Percentiles rank a stretch among this genome's conserved stretches.
These are phyloP conservation scores for Agrochola lota DNA, from an alignment of 2,888 invertebrate genomes.

Conservation along the genomic window DNA sequence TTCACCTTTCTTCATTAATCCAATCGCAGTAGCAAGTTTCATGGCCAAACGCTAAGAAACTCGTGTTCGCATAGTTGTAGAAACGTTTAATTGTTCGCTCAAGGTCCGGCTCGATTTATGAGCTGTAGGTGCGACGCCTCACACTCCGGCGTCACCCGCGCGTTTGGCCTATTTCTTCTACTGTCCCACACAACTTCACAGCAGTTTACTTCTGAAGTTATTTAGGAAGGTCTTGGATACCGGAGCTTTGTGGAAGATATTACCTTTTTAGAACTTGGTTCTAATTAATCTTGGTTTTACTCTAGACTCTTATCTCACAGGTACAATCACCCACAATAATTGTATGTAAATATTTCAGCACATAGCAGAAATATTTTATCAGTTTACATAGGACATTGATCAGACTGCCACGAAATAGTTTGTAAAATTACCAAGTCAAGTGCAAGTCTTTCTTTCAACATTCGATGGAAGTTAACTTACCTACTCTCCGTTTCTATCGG, in stretches of 20 bases:
- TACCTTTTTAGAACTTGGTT: slow-evolving; percentile 13
- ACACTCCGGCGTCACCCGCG: slow-evolving; percentile 47
- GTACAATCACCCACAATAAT: neutral
- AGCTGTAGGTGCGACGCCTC: slow-evolving; percentile 61
- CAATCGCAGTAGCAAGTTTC: neutral
- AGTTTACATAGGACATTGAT: neutral
- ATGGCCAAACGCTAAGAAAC: slow-evolving; percentile 43
- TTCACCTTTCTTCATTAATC: neutral
- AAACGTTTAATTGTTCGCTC: slow-evolving; percentile 66
- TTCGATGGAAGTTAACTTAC: neutral
- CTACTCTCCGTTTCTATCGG: neutral
- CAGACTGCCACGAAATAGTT: neutral
- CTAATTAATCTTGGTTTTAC: neutral
- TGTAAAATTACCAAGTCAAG: neutral
- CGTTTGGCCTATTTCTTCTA: slow-evolving; percentile 53
- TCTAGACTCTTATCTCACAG: neutral
- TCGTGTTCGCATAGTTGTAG: slow-evolving; percentile 63
- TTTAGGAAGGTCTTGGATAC: slow-evolving; percentile 26
- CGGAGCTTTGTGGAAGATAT: neutral
- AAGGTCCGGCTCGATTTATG: slow-evolving; percentile 67
- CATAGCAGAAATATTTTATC: neutral
- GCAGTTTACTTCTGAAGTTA: slow-evolving; percentile 23
- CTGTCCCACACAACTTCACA: slow-evolving; percentile 27
- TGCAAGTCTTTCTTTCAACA: neutral
- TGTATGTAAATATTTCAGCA: neutral